Evolutionary conservation across 2,888 invertebrate species (phyloP).

Genomic region (Lagria hirta): DNA sequence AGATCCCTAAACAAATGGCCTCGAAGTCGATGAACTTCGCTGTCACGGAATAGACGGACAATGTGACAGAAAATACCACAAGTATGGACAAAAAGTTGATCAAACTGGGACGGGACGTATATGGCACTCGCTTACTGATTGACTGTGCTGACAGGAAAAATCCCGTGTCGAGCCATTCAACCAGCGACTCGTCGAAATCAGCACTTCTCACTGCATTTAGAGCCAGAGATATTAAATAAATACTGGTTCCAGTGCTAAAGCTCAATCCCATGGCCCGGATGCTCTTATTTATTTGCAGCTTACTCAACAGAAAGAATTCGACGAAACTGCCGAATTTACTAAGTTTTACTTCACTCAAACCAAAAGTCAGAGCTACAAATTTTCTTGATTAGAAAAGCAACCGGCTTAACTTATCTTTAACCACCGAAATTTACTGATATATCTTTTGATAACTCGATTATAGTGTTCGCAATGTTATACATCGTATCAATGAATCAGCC

Average conservation of each 20-base stretch:
- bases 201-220: slow-evolving; percentile 14
- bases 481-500: no score
- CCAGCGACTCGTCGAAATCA: slow-evolving; percentile 8
- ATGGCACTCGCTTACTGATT: slow-evolving; percentile 23
- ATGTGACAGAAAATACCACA: slow-evolving; percentile 5
- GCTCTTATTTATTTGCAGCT: slow-evolving; percentile 16
- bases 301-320: slow-evolving; percentile 14
- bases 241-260: no score
- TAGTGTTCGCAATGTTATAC: no score
- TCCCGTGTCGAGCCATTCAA: no score
- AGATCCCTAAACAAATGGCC: slow-evolving; percentile 18
- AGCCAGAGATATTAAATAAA: slow-evolving; percentile 20
- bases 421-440: no score
- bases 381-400: no score
- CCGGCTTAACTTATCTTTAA: no score
- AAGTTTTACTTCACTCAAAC: no score
- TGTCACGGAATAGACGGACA: slow-evolving; percentile 7
- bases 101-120: slow-evolving; percentile 18
- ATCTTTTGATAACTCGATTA: no score
- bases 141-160: slow-evolving; percentile 23
- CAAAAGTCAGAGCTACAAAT: no score
- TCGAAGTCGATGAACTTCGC: slow-evolving; percentile 15
- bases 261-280: slow-evolving; percentile 11
- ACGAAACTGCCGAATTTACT: slow-evolving; percentile 12
- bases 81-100: slow-evolving; percentile 9